A percentile compares a stretch with the other conserved stretches of the same genome.
These are phyloP conservation scores for Notodonta dromedarius DNA, from an alignment of 2,888 invertebrate species.

Conservation along the genomic window DNA sequence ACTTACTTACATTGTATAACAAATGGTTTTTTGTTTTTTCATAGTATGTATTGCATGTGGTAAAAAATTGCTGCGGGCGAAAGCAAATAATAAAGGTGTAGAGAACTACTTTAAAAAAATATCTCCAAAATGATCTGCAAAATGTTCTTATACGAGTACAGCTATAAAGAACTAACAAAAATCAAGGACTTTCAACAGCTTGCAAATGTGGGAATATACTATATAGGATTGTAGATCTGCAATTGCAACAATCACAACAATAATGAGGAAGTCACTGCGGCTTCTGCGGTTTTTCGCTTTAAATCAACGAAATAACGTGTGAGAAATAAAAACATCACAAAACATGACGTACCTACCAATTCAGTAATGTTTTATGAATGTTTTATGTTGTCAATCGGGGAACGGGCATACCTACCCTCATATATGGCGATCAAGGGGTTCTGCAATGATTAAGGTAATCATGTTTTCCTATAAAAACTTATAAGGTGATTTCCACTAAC, in stretches of 20 bases:
- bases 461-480: too few species aligned
- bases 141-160: not conserved
- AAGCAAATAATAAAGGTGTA: too few species aligned
- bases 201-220: conserved; percentile 39
- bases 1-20: too few species aligned
- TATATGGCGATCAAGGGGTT: too few species aligned
- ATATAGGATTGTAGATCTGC: conserved; percentile 30
- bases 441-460: too few species aligned
- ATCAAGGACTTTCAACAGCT: conserved; percentile 39
- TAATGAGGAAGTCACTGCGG: conserved; percentile 65
- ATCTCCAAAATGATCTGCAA: not conserved
- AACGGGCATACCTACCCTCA: too few species aligned
- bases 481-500: too few species aligned
- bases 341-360: conserved; percentile 31
- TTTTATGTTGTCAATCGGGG: too few species aligned
- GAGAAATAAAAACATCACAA: conserved; percentile 41
- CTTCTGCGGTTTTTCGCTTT: conserved; percentile 61
- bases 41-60: too few species aligned
- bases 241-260: conserved; percentile 65
- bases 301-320: conserved; percentile 44
- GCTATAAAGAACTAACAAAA: conserved; percentile 21
- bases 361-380: not conserved
- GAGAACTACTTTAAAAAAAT: too few species aligned
- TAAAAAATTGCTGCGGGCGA: too few species aligned
- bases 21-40: too few species aligned